Evolutionary conservation across 2,797 vertebrate species (phyloP).

Genomic region (Molothrus aeneus): DNA sequence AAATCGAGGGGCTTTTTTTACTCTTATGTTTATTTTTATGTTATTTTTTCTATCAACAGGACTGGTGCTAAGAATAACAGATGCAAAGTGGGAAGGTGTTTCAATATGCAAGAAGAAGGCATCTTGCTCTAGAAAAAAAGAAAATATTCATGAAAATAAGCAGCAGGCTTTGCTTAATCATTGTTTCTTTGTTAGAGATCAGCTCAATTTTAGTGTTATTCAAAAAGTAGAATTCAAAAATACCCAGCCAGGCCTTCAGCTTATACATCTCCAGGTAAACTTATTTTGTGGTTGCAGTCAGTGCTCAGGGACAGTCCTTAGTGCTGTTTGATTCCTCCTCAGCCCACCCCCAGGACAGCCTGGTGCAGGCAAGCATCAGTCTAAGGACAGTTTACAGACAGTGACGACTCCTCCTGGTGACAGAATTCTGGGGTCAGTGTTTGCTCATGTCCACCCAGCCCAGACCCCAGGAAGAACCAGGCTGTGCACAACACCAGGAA

Average conservation of each 20-base stretch:
- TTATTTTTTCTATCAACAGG: not conserved
- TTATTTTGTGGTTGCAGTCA: not conserved
- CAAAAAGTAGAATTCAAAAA: not conserved
- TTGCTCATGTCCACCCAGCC: not conserved
- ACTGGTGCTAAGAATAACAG: conserved; percentile 28
- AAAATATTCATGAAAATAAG: not conserved
- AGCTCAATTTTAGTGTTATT: not conserved
- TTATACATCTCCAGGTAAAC: not conserved
- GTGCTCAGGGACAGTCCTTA: not conserved
- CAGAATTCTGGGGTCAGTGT: not conserved
- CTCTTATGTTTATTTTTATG: not conserved
- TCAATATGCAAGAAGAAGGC: not conserved
- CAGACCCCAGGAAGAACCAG: not conserved
- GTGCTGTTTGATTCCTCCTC: not conserved
- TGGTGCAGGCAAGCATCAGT: not conserved
- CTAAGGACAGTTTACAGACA: not conserved
- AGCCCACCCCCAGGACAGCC: not conserved
- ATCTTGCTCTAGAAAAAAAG: not conserved
- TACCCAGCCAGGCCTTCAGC: not conserved
- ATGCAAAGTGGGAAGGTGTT: conserved; percentile 47
- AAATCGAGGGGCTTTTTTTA: not conserved
- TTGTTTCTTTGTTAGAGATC: not conserved
- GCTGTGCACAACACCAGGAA: not conserved
- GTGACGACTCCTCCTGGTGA: not conserved
- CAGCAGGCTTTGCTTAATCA: not conserved